Percentiles rank a stretch among this genome's conserved stretches.
Conservation (phyloP, 2,888 invertebrate genomes). For the Apamea anceps region DNA sequence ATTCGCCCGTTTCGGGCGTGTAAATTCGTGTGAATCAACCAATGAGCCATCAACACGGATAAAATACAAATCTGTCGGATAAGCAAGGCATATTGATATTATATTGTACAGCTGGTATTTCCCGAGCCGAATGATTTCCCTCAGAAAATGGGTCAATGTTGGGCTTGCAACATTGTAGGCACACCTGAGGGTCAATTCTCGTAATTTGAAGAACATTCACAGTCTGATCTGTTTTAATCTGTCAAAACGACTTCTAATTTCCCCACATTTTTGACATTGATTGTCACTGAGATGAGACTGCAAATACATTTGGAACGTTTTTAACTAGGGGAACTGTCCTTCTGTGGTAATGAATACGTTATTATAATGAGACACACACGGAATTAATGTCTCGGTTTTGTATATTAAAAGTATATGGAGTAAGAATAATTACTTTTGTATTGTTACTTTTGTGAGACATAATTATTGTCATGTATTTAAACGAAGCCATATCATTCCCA, state of each 20-base stretch:
- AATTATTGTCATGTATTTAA: background rate
- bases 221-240: background rate
- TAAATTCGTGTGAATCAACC: background rate
- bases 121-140: background rate
- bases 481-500: background rate
- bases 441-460: background rate
- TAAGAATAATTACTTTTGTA: background rate
- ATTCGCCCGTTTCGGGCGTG: background rate
- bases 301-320: no score
- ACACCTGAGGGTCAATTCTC: background rate
- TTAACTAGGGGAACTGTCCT: no score
- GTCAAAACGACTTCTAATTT: background rate
- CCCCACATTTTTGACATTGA: no score
- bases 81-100: constrained; percentile 27
- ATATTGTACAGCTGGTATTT: constrained; percentile 13
- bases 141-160: constrained; percentile 15
- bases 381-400: no score
- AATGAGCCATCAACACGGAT: background rate
- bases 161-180: background rate
- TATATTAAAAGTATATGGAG: background rate
- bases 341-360: constrained; percentile 14
- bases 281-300: no score
- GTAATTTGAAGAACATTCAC: background rate
- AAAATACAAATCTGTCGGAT: constrained; percentile 6
- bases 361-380: constrained; percentile 6